A percentile compares a stretch with the other conserved stretches of the same genome.
phyloP scores from a whole-genome alignment of 2,888 invertebrate species.

The Branchipolynoe longqiensis region DNA sequence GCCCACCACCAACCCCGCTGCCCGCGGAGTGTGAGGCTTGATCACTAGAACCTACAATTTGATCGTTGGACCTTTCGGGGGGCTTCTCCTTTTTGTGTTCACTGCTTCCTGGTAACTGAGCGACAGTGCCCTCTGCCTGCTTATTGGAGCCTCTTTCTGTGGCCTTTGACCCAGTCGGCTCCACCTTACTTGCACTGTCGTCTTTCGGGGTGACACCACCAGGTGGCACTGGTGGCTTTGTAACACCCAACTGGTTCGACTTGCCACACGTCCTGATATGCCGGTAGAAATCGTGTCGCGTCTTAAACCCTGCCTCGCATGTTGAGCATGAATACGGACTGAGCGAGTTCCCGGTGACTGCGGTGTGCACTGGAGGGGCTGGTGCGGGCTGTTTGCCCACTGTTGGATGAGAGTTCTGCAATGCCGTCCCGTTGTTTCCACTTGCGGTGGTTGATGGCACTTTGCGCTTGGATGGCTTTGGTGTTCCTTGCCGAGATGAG shows the following conservation, averaged over 20 bases:
- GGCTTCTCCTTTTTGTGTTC: too few relatives aligned
- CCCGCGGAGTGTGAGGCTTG: too few relatives aligned
- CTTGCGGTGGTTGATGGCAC: neutral
- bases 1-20: too few relatives aligned
- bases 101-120: too few relatives aligned
- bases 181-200: neutral
- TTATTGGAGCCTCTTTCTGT: constrained; percentile 6
- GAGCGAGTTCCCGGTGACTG: neutral
- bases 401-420: constrained; percentile 13
- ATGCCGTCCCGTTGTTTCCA: constrained; percentile 9
- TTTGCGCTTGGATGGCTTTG: neutral
- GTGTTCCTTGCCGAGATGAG: neutral
- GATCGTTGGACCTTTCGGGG: too few relatives aligned
- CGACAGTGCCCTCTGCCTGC: neutral
- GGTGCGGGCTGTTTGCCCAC: neutral
- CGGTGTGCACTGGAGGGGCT: neutral
- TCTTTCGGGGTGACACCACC: neutral
- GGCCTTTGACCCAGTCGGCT: too few relatives aligned
- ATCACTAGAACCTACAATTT: too few relatives aligned
- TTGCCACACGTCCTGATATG: constrained; percentile 42
- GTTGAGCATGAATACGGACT: constrained; percentile 30
- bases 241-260: neutral
- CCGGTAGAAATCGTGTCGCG: constrained; percentile 35
- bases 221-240: constrained; percentile 1
- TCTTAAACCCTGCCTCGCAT: constrained; percentile 6